phyloP scores from a whole-genome alignment of 2,797 vertebrate species.

The Hemibagrus guttatus region DNA sequence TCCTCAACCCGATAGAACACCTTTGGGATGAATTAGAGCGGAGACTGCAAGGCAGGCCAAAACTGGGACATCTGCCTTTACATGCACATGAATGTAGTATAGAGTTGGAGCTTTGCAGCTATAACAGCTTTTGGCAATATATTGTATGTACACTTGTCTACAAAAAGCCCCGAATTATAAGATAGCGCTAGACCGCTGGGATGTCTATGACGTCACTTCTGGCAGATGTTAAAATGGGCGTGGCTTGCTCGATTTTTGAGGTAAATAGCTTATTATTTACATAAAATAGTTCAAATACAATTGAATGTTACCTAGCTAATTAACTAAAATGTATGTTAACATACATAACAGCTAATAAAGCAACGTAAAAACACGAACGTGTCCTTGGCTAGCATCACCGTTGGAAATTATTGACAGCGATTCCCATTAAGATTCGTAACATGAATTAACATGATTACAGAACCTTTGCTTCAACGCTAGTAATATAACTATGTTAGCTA shows the following conservation, averaged over 20 bases:
- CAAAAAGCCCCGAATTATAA: too few species aligned
- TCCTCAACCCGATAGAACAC: too few species aligned
- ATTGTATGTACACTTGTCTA: too few species aligned
- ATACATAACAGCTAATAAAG: background rate
- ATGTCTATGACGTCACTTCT: background rate
- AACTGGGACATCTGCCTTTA: too few species aligned
- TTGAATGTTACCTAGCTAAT: background rate
- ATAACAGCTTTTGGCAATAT: too few species aligned
- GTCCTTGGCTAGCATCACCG: background rate
- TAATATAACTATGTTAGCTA: background rate
- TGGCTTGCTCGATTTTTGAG: background rate
- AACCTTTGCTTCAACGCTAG: background rate
- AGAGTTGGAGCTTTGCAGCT: too few species aligned
- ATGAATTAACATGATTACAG: background rate
- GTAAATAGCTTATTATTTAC: background rate
- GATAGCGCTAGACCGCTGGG: background rate
- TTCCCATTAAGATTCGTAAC: background rate
- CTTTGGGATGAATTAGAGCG: too few species aligned
- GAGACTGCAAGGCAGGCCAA: too few species aligned
- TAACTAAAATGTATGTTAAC: background rate
- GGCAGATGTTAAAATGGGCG: background rate
- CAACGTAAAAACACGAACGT: background rate
- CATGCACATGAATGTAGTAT: too few species aligned
- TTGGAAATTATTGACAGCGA: background rate
- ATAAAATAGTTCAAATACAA: background rate